Evolutionary conservation across 2,797 vertebrate species (phyloP), one percentile per base, ranked within the genome.

Genomic region (Cygnus olor): DNA sequence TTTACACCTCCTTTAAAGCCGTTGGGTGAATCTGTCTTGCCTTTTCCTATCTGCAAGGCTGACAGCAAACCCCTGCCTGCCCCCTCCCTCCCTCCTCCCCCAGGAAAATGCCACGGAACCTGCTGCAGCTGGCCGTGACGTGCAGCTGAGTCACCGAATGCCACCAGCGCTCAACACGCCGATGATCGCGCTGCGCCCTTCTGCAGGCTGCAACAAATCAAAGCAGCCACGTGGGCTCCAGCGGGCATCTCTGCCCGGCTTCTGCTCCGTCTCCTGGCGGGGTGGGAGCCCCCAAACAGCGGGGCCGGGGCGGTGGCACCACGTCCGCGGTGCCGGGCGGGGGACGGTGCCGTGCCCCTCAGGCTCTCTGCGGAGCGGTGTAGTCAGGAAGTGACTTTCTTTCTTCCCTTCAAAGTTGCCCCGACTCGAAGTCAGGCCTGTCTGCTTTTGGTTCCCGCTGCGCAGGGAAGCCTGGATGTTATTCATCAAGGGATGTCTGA

Each of bases 311-410:
- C 1, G 6, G 56, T 9, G 49, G 44, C 53, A 30, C 42, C 11
- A 6, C 1, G 0, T n/a, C n/a, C 47, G 1, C 0, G 1, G 47
- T 24, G 51, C 32, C 0, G 3, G 45, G 32, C 32, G 3, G 27
- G n/a, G 11, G 19, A 30, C 0, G 6, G 65, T 45, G 28, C 53
- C 5, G 2, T 14, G 14, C 40, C 42, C 42, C 2, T 3, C 61
- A 21, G 40, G 6, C 7, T 64, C 28, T 65, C 68, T 57, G 40
- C 3, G 1, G 45, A 54, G 42, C 24, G 14, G 53, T 22, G 44
- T 14, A 70, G 40, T 9, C 0, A 0, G 36, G 9, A 45, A 76
- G 32, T 47, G 83, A 42, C 40, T 65, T 76, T 65, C 68, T 58
- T 32, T 44, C 49, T 38, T 70, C 2, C 19, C 61, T 93, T 94